Conservation (phyloP, 2,797 vertebrate genomes). For the Takifugu rubripes region DNA sequence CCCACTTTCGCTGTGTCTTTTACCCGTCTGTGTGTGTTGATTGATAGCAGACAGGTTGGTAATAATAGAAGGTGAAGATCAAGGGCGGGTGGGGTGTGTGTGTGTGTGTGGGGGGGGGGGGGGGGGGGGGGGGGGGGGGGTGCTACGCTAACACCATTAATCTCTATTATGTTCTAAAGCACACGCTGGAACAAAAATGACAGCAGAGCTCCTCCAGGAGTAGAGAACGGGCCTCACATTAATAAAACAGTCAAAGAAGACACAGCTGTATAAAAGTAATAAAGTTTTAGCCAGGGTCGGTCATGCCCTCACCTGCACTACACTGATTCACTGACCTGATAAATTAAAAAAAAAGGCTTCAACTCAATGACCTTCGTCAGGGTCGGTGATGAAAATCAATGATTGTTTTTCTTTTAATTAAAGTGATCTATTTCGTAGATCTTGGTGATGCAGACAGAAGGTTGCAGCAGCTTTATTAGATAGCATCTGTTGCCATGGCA, state of each 20-base stretch:
- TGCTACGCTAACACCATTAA: conserved; percentile 24
- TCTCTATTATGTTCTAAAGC: conserved; percentile 45
- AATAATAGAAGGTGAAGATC: conserved; percentile 18
- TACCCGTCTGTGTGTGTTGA: conserved; percentile 2
- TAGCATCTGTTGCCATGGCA: conserved; percentile 53
- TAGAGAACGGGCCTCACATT: conserved; percentile 11
- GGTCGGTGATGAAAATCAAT: background rate
- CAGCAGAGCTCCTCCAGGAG: conserved; percentile 14
- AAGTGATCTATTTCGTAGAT: background rate
- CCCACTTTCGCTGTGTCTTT: conserved; percentile 7
- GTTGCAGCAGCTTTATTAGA: background rate
- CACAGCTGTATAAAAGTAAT: conserved; percentile 4
- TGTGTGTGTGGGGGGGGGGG: no score
- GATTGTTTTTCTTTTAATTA: background rate
- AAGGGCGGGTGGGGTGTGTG: no score
- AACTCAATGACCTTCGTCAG: background rate
- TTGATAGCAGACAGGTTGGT: conserved; percentile 2
- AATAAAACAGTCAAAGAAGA: conserved; percentile 10
- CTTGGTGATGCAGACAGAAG: conserved; percentile 25
- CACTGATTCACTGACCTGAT: background rate
- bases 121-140: background rate
- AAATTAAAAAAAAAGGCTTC: background rate
- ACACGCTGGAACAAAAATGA: conserved; percentile 27
- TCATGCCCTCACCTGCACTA: background rate
- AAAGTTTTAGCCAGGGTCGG: conserved; percentile 2